Percentiles rank a stretch among this genome's conserved stretches.
phyloP scores from a whole-genome alignment of 2,113 vertebrate species.

The Chloebia gouldiae region DNA sequence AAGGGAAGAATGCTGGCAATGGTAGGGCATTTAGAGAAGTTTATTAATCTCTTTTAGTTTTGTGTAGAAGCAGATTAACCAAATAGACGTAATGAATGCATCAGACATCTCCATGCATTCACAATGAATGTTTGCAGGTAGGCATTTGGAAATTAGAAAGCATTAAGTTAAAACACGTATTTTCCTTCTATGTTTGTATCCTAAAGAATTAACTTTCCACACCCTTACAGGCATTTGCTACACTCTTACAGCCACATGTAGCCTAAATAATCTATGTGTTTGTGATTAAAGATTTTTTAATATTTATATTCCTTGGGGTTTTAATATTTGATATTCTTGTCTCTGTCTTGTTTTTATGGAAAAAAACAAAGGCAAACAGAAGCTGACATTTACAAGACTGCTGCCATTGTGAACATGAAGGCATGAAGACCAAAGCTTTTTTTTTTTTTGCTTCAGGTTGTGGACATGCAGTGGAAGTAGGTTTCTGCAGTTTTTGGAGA shows the following conservation, averaged over 20 bases:
- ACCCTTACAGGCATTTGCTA: neutral
- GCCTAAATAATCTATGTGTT: neutral
- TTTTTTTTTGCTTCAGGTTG: neutral
- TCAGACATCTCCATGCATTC: neutral
- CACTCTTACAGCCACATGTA: neutral
- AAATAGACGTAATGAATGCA: slow-evolving; percentile 24
- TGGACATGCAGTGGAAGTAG: neutral
- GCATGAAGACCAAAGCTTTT: neutral
- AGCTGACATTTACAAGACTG: neutral
- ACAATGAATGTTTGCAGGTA: slow-evolving; percentile 12
- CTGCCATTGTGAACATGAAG: neutral
- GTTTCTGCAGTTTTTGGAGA: neutral
- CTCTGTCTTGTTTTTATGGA: neutral
- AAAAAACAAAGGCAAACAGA: neutral
- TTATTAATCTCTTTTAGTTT: slow-evolving; percentile 13
- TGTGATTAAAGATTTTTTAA: neutral
- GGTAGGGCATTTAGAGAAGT: slow-evolving; percentile 12
- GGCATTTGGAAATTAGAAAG: neutral
- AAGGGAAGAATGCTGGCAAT: neutral
- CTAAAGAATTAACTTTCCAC: neutral
- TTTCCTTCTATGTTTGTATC: neutral
- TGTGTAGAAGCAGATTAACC: slow-evolving; percentile 38
- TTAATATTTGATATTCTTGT: neutral
- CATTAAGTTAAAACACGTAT: neutral
- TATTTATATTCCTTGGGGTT: neutral